Evolutionary conservation across 2,797 vertebrate genomes (phyloP).

Genomic region (Siniperca scherzeri): DNA sequence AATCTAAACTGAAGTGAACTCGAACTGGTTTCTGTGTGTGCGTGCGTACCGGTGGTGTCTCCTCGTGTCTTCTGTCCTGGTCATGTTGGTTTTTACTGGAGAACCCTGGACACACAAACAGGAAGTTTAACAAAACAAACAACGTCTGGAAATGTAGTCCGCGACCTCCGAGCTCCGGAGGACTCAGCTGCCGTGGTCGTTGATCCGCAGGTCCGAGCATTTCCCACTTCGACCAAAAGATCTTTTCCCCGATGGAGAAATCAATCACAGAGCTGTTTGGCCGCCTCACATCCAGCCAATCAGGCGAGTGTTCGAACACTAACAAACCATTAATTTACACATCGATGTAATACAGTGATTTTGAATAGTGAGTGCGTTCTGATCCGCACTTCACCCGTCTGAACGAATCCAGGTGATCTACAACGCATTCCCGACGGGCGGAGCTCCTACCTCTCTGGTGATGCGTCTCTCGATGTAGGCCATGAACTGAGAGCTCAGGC

Average conservation of each 20-base stretch:
- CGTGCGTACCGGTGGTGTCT: conserved; percentile 72
- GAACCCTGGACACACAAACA: conserved; percentile 83
- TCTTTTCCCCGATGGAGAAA: background rate
- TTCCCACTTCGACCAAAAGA: no score
- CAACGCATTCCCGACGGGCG: no score
- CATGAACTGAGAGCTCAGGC: conserved; percentile 97
- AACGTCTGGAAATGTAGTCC: no score
- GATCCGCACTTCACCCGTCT: no score
- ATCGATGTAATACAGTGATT: no score
- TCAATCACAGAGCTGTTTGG: background rate
- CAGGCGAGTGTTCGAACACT: background rate
- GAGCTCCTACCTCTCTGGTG: conserved; percentile 88
- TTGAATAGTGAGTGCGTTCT: no score
- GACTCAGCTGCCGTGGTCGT: no score
- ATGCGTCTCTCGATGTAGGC: conserved; percentile 96
- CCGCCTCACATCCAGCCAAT: background rate
- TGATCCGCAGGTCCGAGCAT: no score
- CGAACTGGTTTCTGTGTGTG: background rate
- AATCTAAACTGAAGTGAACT: no score
- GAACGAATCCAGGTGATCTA: no score
- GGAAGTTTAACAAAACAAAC: conserved; percentile 24
- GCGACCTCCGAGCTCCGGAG: background rate
- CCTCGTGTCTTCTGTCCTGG: conserved; percentile 87
- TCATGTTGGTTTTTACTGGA: conserved; percentile 83
- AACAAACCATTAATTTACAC: no score